Base-by-base conservation (phyloP, 2,797 vertebrate species). In the Pangasius mekongensis region DNA sequence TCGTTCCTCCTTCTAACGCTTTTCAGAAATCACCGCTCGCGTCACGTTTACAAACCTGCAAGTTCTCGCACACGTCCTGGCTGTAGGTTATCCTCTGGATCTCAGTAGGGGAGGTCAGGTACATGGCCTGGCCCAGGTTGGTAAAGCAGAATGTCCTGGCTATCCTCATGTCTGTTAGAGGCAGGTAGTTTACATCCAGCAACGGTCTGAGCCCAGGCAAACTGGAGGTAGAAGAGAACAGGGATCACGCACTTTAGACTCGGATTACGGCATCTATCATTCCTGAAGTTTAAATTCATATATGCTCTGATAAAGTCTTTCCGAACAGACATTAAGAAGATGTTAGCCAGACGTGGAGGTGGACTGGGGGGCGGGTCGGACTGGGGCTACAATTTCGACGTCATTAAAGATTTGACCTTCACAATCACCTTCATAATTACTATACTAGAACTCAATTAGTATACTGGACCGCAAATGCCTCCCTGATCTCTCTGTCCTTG, bases 81-180 rank as follows among this genome's bases (percentile, higher is more conserved):
- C 98, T 99, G 92, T 98, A 99, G 6, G 98, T 99, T 90, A 99
- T 97, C 94, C 98, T 98, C 96, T 99, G 98, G 93, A 99, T 97
- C 96, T 99, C 98, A 27, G 98, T 99, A 71, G 98, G 98, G 85
- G 98, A 99, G 90, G 97, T 98, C 89, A 99, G 96, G 91, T 99
- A 99, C 93, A 99, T 96, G 43, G 98, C 98, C 94, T 99, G 98
- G 91, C 98, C 98, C 20, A 99, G 97, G 94, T 99, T 98, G 91
- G 98, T 97, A 95, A 99, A 99, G 95, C 98, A 99, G 96, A 99
- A 99, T 0, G 98, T 99, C 93, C 98, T 97, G 90, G 98, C 98
- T 97, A 99, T 99, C 94, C 98, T 95, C 98, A 99, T 99, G 93
- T 99, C 98, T 85, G 98, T 99, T 92, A 99, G 96, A 39, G 98